Evolutionary conservation across 2,113 vertebrate species (phyloP).

Genomic region (Oreochromis spilurus): DNA sequence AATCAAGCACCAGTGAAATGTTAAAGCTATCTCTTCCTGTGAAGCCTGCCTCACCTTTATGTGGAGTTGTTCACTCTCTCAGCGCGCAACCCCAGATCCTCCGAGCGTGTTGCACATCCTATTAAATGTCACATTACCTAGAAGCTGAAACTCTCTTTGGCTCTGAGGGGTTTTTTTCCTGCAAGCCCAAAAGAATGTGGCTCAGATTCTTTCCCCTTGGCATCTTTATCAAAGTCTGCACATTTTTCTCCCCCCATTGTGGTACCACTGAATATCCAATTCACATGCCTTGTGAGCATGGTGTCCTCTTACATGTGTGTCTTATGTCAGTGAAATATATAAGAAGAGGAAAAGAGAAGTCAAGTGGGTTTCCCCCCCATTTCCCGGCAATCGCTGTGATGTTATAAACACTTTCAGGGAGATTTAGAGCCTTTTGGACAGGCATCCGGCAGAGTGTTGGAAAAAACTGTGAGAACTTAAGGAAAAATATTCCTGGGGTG

Average conservation of each 20-base stretch:
- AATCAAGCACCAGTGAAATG: constrained; percentile 49
- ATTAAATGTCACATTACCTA: constrained; percentile 35
- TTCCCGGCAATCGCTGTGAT: constrained; percentile 39
- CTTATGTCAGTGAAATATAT: constrained; percentile 18
- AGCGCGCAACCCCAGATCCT: neutral
- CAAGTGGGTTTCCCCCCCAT: constrained; percentile 40
- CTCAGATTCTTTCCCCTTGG: neutral
- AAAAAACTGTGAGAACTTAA: constrained; percentile 33
- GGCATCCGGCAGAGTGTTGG: constrained; percentile 42
- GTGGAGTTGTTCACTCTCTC: constrained; percentile 15
- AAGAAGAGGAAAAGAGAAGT: constrained; percentile 8
- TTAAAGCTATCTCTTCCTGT: constrained; percentile 31
- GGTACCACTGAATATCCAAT: neutral
- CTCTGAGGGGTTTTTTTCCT: neutral
- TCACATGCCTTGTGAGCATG: neutral
- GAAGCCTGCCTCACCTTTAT: constrained; percentile 24
- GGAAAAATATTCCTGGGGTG: constrained; percentile 38
- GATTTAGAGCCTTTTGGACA: constrained; percentile 51
- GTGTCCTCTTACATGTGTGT: neutral
- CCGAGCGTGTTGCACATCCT: neutral
- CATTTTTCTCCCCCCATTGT: neutral
- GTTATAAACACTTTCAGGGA: constrained; percentile 50
- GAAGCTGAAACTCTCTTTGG: constrained; percentile 1
- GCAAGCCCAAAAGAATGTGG: neutral
- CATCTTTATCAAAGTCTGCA: neutral